Evolutionary conservation across 1,140 invertebrate genomes (phyloP).

Genomic region (Bombus ignitus): DNA sequence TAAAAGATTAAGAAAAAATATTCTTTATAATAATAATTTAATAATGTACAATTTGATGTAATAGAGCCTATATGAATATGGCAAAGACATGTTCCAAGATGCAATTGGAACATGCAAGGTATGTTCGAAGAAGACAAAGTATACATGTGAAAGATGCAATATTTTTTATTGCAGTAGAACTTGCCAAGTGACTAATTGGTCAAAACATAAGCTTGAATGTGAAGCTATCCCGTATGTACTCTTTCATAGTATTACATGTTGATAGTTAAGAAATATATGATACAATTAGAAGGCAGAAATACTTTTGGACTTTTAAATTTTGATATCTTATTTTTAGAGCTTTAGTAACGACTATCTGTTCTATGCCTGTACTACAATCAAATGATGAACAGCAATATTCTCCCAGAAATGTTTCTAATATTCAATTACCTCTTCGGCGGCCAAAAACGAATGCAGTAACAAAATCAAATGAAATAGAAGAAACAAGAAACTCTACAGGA

Average conservation of each 20-base stretch:
- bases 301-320: not conserved
- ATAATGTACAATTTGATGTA: slow-evolving; percentile 34
- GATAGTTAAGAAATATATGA: not conserved
- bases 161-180: slow-evolving; percentile 72
- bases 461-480: not conserved
- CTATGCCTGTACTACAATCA: not conserved
- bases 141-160: slow-evolving; percentile 69
- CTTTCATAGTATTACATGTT: not conserved
- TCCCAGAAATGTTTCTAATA: not conserved
- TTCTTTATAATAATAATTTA: slow-evolving; percentile 27
- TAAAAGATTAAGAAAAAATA: not conserved
- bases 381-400: not conserved
- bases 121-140: slow-evolving; percentile 66
- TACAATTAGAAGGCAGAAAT: not conserved
- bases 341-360: not conserved
- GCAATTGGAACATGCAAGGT: slow-evolving; percentile 64
- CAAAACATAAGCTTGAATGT: slow-evolving; percentile 71
- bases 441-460: not conserved
- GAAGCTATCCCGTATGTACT: slow-evolving; percentile 70
- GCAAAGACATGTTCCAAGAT: slow-evolving; percentile 47
- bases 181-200: slow-evolving; percentile 76
- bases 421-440: slow-evolving; percentile 16
- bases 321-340: slow-evolving; percentile 7
- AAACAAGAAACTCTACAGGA: not conserved
- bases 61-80: slow-evolving; percentile 72